Evolutionary conservation across 2,888 invertebrate genomes (phyloP).

Genomic region (Cinara cedri): DNA sequence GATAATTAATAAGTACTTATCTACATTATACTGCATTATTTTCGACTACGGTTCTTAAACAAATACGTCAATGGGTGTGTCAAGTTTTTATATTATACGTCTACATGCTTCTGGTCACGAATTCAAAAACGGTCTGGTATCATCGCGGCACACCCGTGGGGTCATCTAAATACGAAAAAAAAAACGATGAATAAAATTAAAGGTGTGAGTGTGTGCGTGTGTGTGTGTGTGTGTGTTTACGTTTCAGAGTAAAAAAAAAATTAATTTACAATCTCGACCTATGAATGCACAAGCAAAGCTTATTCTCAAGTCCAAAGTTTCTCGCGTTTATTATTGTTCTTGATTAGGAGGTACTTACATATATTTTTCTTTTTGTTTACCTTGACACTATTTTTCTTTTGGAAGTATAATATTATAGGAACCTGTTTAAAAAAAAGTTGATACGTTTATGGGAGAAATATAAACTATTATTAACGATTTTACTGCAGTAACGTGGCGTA

Average conservation of each 20-base stretch:
- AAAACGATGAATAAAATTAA: no score
- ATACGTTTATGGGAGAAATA: not conserved
- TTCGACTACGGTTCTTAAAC: not conserved
- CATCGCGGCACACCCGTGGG: not conserved
- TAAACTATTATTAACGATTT: no score
- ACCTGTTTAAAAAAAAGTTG: not conserved
- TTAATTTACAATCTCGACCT: constrained; percentile 25
- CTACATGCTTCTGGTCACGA: not conserved
- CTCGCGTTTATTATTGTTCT: no score
- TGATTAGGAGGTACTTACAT: not conserved
- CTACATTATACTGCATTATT: not conserved
- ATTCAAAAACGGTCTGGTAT: not conserved
- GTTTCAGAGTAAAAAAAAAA: no score
- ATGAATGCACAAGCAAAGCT: not conserved
- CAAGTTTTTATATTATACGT: not conserved
- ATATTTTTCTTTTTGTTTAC: not conserved
- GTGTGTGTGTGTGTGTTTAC: no score
- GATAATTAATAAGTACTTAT: no score
- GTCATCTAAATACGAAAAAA: not conserved
- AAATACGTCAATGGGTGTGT: not conserved
- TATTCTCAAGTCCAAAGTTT: constrained; percentile 22
- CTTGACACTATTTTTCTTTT: constrained; percentile 5
- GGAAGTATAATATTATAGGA: constrained; percentile 7
- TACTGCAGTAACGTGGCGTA: no score
- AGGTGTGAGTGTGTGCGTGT: no score